Conservation (phyloP, 2,113 vertebrate genomes). For the Catharus fuscescens region DNA sequence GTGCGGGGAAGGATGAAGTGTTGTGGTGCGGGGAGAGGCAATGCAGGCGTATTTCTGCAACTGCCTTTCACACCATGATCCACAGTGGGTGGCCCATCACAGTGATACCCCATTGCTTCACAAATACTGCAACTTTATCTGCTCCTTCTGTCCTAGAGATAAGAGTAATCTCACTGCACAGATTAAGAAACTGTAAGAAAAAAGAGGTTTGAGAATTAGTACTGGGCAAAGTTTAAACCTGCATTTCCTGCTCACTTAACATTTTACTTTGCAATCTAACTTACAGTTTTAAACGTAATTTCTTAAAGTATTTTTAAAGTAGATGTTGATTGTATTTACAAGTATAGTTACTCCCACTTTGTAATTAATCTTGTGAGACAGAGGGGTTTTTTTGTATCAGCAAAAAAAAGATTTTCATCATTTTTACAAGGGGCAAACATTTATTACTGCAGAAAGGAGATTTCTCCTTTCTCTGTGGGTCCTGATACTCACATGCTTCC, state of each 20-base stretch:
- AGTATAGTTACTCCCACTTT: background rate
- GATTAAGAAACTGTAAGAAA: slow-evolving; percentile 11
- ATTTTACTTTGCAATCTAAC: slow-evolving; percentile 3
- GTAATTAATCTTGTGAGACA: background rate
- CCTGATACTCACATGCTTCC: background rate
- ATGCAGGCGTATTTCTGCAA: background rate
- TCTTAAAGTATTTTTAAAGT: background rate
- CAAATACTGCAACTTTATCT: background rate
- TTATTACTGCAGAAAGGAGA: background rate
- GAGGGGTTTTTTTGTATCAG: background rate
- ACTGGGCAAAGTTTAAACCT: background rate
- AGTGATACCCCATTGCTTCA: fast-evolving
- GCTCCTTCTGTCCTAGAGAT: background rate
- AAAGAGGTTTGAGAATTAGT: background rate
- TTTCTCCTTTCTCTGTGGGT: background rate
- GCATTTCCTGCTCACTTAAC: background rate
- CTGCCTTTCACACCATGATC: background rate
- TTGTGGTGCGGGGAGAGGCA: fast-evolving
- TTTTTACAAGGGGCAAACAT: background rate
- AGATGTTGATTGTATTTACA: background rate
- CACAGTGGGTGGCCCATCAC: background rate
- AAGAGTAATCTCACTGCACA: background rate
- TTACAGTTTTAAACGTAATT: background rate
- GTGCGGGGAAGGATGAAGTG: fast-evolving
- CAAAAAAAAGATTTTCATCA: background rate